Percentiles rank a stretch among this genome's conserved stretches.
These are phyloP conservation scores for Habroteleia sp. DNA, from an alignment of 2,888 invertebrate genomes.

Conservation along the genomic window DNA sequence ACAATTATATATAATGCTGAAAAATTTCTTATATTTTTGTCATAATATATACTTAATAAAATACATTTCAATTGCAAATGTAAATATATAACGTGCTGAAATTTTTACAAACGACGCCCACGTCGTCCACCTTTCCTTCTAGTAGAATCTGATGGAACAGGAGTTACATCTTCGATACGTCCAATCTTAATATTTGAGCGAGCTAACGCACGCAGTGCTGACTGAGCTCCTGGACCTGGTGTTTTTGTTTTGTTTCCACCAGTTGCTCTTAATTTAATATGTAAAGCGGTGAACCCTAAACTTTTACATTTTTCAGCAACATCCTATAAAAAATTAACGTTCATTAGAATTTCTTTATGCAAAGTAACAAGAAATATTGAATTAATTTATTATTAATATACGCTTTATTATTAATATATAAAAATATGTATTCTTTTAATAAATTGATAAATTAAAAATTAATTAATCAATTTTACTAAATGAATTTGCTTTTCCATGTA, in stretches of 20 bases:
- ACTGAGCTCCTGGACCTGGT: slow-evolving; percentile 99
- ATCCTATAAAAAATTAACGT: slow-evolving; percentile 84
- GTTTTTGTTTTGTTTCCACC: slow-evolving; percentile 99
- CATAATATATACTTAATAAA: no score
- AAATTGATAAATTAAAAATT: neutral
- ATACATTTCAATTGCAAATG: no score
- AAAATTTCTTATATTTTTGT: no score
- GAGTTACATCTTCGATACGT: slow-evolving; percentile 99
- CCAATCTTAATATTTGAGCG: slow-evolving; percentile 99
- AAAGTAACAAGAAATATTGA: no score
- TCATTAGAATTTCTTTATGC: neutral
- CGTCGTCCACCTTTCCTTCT: slow-evolving; percentile 99
- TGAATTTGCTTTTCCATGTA: slow-evolving; percentile 71
- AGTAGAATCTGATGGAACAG: slow-evolving; percentile 99
- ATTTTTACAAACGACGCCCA: no score
- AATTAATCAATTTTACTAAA: slow-evolving; percentile 9
- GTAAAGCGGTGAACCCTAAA: slow-evolving; percentile 97
- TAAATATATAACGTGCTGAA: no score
- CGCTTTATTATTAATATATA: no score
- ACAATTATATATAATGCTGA: no score
- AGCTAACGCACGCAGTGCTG: slow-evolving; percentile 98
- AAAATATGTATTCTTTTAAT: slow-evolving; percentile 45
- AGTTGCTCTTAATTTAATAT: slow-evolving; percentile 98
- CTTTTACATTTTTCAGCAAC: slow-evolving; percentile 99
- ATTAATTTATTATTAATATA: no score